These are phyloP conservation scores for Lutjanus erythropterus DNA, from an alignment of 2,113 vertebrate species.

Conservation along the genomic window DNA sequence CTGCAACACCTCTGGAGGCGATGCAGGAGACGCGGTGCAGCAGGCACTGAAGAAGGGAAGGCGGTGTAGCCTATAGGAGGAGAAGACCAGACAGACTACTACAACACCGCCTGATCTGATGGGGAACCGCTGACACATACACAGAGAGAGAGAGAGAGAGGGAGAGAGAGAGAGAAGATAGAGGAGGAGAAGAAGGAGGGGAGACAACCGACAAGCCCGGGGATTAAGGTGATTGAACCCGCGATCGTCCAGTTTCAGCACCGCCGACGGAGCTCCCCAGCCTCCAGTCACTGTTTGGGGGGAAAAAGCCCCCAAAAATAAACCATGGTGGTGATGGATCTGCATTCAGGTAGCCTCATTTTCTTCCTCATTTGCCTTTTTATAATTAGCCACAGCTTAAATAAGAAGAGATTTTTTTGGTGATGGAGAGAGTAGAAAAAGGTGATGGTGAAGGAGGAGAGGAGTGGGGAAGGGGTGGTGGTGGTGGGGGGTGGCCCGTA, in stretches of 20 bases:
- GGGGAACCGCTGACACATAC: slow-evolving; percentile 38
- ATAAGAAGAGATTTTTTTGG: background rate
- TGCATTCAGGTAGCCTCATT: slow-evolving; percentile 60
- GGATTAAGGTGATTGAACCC: slow-evolving; percentile 53
- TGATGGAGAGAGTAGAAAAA: slow-evolving; percentile 2
- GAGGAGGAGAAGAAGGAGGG: slow-evolving; percentile 43
- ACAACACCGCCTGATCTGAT: slow-evolving; percentile 50
- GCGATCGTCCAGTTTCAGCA: slow-evolving; percentile 32
- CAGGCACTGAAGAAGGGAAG: slow-evolving; percentile 17
- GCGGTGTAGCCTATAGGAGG: slow-evolving; percentile 31
- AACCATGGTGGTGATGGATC: slow-evolving; percentile 41
- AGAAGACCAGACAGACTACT: slow-evolving; percentile 47
- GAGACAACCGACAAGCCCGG: slow-evolving; percentile 31
- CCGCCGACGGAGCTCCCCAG: slow-evolving; percentile 35
- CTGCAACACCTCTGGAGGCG: slow-evolving; percentile 62
- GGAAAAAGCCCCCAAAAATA: background rate
- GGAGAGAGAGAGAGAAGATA: slow-evolving; percentile 18
- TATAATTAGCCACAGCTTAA: background rate
- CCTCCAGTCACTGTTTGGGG: slow-evolving; percentile 9
- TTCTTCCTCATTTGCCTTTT: accelerated
- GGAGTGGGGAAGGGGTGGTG: background rate
- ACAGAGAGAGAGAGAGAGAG: slow-evolving; percentile 12
- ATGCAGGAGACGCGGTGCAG: slow-evolving; percentile 59
- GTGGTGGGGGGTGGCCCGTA: slow-evolving; percentile 7
- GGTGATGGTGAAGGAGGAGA: slow-evolving; percentile 29